Evolutionary conservation across 30 jellyfish, hydroid and myxozoan genomes (phyloP).

Genomic region (Aurelia sp.): DNA sequence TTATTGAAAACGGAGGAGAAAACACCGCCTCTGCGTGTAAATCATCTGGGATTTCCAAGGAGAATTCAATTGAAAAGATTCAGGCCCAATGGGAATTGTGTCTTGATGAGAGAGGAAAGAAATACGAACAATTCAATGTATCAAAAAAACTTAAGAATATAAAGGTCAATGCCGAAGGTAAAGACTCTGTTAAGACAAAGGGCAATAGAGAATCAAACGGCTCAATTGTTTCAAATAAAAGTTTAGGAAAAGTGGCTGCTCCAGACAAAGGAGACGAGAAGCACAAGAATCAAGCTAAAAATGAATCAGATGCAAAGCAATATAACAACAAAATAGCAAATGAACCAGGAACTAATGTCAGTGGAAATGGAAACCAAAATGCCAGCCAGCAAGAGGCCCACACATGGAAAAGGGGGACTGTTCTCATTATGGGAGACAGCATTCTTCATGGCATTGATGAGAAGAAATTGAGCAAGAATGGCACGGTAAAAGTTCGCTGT

Average conservation of each 20-base stretch:
- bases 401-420: constrained; percentile 25
- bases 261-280: neutral
- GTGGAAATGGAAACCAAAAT: neutral
- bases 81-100: constrained; percentile 16
- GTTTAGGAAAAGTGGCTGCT: neutral
- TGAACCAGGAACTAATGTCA: neutral
- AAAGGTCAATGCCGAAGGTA: neutral
- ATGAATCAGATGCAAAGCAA: no score
- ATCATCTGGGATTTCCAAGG: neutral
- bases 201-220: neutral
- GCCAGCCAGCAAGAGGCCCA: constrained; percentile 1
- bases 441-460: neutral
- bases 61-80: constrained; percentile 4
- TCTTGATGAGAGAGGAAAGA: constrained; percentile 4
- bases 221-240: neutral
- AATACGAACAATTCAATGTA: neutral
- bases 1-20: neutral
- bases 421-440: constrained; percentile 23
- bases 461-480: no score
- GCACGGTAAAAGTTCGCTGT: no score
- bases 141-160: neutral
- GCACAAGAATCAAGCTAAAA: constrained; percentile 12
- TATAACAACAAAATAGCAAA: neutral
- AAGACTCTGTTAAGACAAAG: neutral
- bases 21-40: neutral